Percentiles rank a stretch among this genome's conserved stretches.
These are phyloP conservation scores for Bradynema listronoti DNA, from an alignment of 1,140 invertebrate genomes.

Conservation along the genomic window DNA sequence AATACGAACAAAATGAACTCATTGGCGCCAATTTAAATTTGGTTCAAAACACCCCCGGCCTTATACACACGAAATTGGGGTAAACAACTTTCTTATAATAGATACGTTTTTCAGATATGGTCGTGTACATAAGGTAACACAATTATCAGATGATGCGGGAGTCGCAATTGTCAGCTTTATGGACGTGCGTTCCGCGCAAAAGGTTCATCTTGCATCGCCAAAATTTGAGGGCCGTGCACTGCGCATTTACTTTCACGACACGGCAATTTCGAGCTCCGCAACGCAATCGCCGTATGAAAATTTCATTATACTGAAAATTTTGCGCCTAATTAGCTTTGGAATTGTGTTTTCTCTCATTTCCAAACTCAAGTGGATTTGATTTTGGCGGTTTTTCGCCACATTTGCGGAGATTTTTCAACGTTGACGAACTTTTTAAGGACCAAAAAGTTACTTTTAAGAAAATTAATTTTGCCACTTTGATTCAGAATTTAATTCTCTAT, in stretches of 20 bases:
- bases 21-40: background rate
- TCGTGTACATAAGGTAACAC: conserved; percentile 3
- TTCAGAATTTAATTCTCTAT: too few relatives aligned
- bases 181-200: conserved; percentile 8
- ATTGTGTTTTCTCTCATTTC: background rate
- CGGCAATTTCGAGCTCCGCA: background rate
- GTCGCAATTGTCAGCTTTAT: conserved; percentile 4
- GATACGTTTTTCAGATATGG: background rate
- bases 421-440: background rate
- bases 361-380: background rate
- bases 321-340: background rate
- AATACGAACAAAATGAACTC: background rate
- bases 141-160: background rate
- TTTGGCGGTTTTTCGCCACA: background rate
- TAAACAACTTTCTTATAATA: background rate
- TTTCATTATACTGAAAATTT: background rate
- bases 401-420: conserved; percentile 8
- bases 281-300: background rate
- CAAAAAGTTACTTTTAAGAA: background rate
- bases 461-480: too few relatives aligned
- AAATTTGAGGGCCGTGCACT: conserved; percentile 3
- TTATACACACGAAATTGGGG: background rate
- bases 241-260: conserved; percentile 3
- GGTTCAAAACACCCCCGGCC: too few relatives aligned
- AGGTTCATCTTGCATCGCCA: background rate